Conservation (phyloP, 2,113 vertebrate species). For the Pygoscelis adeliae region DNA sequence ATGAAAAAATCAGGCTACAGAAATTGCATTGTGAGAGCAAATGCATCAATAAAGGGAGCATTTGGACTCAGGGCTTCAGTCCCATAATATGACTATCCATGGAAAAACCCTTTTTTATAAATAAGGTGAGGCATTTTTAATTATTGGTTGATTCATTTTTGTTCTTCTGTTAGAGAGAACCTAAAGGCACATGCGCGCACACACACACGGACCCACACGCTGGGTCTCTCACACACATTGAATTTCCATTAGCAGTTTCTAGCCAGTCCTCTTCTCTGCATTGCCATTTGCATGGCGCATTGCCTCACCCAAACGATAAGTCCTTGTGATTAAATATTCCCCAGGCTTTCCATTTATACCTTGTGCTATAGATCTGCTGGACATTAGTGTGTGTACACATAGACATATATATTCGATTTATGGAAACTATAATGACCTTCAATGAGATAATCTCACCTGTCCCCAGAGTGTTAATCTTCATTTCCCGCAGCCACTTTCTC, state of each 20-base stretch:
- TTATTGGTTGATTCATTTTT: neutral
- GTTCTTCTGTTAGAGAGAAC: neutral
- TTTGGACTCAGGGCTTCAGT: neutral
- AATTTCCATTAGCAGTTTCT: neutral
- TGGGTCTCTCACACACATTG: neutral
- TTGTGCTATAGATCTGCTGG: neutral
- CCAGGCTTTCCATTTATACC: neutral
- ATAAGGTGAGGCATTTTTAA: neutral
- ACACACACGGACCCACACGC: fast-evolving
- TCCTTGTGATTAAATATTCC: slow-evolving; percentile 8
- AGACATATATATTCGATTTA: neutral
- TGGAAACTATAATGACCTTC: neutral
- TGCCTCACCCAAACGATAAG: neutral
- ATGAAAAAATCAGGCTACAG: neutral
- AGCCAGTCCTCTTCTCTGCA: neutral
- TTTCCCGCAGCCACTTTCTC: neutral
- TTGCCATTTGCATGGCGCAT: neutral
- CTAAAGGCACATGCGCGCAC: neutral
- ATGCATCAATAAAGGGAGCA: neutral
- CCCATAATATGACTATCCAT: neutral
- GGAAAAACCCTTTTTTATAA: neutral
- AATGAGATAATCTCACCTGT: slow-evolving; percentile 14
- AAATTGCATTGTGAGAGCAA: neutral
- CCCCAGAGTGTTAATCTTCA: slow-evolving; percentile 12
- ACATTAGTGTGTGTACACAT: neutral